These are phyloP conservation scores for Sylvia borin DNA, from an alignment of 2,797 vertebrate species.

Conservation along the genomic window DNA sequence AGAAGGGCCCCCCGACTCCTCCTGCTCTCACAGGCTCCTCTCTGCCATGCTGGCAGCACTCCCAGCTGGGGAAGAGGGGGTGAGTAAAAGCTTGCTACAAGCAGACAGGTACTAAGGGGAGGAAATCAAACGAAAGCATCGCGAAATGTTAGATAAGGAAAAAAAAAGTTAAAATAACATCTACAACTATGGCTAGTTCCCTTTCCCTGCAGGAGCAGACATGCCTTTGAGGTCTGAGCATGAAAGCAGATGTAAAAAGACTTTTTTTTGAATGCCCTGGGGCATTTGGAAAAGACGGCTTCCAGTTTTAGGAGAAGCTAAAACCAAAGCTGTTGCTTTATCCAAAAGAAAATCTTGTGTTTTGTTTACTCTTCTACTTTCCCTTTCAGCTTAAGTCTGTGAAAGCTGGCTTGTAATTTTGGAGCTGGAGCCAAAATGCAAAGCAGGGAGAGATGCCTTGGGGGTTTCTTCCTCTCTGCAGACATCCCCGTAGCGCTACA, in stretches of 20 bases:
- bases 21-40: neutral
- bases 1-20: neutral
- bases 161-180: neutral
- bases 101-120: neutral
- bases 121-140: neutral
- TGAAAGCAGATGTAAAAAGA: slow-evolving; percentile 17
- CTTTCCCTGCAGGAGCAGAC: neutral
- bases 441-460: slow-evolving; percentile 13
- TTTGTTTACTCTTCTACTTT: slow-evolving; percentile 37
- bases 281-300: neutral
- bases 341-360: neutral
- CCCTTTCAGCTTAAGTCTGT: slow-evolving; percentile 21
- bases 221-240: neutral
- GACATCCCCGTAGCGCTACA: neutral
- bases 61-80: neutral
- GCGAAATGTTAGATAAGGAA: neutral
- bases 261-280: neutral
- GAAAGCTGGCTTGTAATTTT: slow-evolving; percentile 34
- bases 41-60: neutral
- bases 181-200: neutral
- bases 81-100: slow-evolving; percentile 15
- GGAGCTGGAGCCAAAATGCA: slow-evolving; percentile 38
- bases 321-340: neutral
- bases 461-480: slow-evolving; percentile 44
- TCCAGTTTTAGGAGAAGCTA: neutral